Evolutionary conservation across 2,113 vertebrate genomes (phyloP), one percentile per base, ranked within the genome.

Genomic region (Shinisaurus crocodilurus): DNA sequence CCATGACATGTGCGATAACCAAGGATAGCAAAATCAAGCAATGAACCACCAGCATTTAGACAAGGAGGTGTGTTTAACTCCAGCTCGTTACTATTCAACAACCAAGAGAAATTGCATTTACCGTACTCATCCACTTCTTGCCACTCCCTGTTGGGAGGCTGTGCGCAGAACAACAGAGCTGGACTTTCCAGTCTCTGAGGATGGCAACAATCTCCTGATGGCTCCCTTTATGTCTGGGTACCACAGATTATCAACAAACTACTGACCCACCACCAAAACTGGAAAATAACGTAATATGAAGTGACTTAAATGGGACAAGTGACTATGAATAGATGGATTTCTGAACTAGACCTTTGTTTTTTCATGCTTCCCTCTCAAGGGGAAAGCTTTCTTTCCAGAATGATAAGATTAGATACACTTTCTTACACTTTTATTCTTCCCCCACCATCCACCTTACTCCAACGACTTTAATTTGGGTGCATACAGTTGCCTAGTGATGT

Each of bases 321-420:
- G 0, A 63, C 77, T 67, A 15, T 7, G 34, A 85, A 87, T 57
- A 82, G 88, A 45, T 57, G 81, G 12, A 90, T 57, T 75, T 77
- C 60, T 13, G 75, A 76, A 10, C 29, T 81, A 0, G 0, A 67
- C 88, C 90, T 80, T 81, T n/a, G 88, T 9, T 74, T 88, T 50
- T 67, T 70, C 79, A 82, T 40, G 79, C 65, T 89, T 32, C 85
- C 23, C 72, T 85, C 93, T 82, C 94, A 20, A 72, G 93, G 94
- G 79, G 37, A 83, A 83, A 63, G 67, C 69, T 83, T 89, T 75
- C 88, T 75, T 74, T 89, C 80, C 88, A 89, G 88, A 83, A 83
- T 60, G 80, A 89, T 83, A 88, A 94, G 85, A 95, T 92, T 95
- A 65, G 93, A 93, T 89, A 94, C 95, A 93, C 92, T 92, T 89